Evolutionary conservation across 2,888 invertebrate species (phyloP), one percentile per base, ranked within the genome.

Genomic region (Lochmaea crataegi): DNA sequence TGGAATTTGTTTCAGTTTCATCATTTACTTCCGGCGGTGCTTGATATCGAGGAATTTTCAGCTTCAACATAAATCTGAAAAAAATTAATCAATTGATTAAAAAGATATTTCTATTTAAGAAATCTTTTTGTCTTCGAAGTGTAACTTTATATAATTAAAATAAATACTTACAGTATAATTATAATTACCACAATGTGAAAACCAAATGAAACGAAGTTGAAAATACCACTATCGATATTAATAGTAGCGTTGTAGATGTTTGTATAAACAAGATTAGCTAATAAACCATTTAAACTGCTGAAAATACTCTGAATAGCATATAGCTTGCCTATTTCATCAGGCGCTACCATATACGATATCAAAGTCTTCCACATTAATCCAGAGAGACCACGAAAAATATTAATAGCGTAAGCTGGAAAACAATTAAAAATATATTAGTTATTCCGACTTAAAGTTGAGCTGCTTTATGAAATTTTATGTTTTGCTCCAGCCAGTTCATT

Each of bases 261-360:
- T 38, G 91, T 91, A 83, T 91, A 94, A 0, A 93, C 76, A 0
- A 92, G 88, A 1, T 91, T 88, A 0, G 92, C 88, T 3, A 90
- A 79, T 67, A 94, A 86, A 0, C 92, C 92, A 38, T 90, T 88
- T 63, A 90, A 79, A n/a, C 92, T 90, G 85, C 93, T 93, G 22
- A 92, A 81, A 5, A 91, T 89, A 41, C 91, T 89, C 81, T 91
- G 89, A 65, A 94, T 85, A 0, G 93, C 90, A 82, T 93, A 93
- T 22, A 93, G 89, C 86, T 87, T 87, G 83, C 89, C 89, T 9
- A 90, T 87, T 78, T 93, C 93, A 70, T 90, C 88, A 10, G 87
- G 77, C 2, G 90, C 89, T 38, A 92, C 86, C 42, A 89, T 87
- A 83, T 92, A 92, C 1, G 92, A 90, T 41, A 93, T 81, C 73